A percentile compares a stretch with the other conserved stretches of the same genome.
Conservation (phyloP, 53 echinoderm and acorn worm species). For the Holothuria leucospilota region DNA sequence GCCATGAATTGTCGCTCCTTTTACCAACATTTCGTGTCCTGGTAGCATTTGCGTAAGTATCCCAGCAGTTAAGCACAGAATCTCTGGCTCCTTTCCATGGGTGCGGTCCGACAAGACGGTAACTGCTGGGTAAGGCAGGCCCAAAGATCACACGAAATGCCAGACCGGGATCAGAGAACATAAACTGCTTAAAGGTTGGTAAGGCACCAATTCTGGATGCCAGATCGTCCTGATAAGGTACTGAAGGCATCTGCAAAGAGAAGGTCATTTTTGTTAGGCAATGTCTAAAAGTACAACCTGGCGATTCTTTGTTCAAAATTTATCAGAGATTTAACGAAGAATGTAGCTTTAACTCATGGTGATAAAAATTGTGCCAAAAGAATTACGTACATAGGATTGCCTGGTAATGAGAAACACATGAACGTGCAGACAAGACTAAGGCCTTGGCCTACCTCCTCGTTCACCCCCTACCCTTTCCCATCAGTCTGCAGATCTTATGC, state of each 20-base stretch:
- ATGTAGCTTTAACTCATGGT: too few species aligned
- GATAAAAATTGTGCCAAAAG: too few species aligned
- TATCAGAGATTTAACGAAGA: too few species aligned
- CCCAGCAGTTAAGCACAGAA: slow-evolving; percentile 60
- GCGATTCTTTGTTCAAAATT: too few species aligned
- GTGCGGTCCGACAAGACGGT: slow-evolving; percentile 76
- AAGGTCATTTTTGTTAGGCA: background rate
- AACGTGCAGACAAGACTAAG: too few species aligned
- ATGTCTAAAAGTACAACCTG: too few species aligned
- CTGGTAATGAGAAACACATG: too few species aligned
- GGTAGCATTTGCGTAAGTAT: slow-evolving; percentile 6
- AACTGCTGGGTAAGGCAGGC: slow-evolving; percentile 74
- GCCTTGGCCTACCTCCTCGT: too few species aligned
- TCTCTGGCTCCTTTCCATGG: slow-evolving; percentile 77
- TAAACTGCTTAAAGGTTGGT: slow-evolving; percentile 63
- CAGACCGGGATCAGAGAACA: slow-evolving; percentile 74
- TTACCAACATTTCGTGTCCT: background rate
- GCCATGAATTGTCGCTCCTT: too few species aligned
- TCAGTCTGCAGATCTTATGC: too few species aligned
- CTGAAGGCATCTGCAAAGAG: slow-evolving; percentile 62
- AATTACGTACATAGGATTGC: too few species aligned
- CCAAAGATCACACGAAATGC: slow-evolving; percentile 76
- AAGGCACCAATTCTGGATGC: slow-evolving; percentile 72
- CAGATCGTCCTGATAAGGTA: slow-evolving; percentile 69
- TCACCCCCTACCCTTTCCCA: too few species aligned